These are phyloP conservation scores for Dicrurus megarhynchus DNA, from an alignment of 2,113 vertebrate species.

Conservation along the genomic window DNA sequence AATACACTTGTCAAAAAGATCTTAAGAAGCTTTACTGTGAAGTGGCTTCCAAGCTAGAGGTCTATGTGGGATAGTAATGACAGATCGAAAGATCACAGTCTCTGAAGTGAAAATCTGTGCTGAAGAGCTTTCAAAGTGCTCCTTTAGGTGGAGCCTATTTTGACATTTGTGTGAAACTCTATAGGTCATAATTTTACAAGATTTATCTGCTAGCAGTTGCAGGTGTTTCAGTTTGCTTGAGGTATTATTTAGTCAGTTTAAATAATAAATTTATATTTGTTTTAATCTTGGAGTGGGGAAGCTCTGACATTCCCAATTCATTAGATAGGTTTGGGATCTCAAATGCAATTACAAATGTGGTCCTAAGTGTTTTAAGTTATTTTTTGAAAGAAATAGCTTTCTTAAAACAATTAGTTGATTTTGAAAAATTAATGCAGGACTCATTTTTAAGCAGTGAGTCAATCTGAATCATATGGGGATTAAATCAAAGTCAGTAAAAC, in stretches of 20 bases:
- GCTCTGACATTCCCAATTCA: not conserved
- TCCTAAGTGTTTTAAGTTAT: not conserved
- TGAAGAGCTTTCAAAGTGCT: slow-evolving; percentile 10
- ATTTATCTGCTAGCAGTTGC: not conserved
- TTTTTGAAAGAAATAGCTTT: not conserved
- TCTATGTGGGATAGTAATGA: slow-evolving; percentile 22
- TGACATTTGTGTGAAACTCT: not conserved
- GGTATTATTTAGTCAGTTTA: not conserved
- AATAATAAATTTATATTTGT: not conserved
- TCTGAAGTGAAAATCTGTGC: not conserved
- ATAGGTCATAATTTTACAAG: not conserved
- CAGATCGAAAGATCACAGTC: slow-evolving; percentile 10
- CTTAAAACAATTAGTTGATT: not conserved
- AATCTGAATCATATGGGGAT: not conserved
- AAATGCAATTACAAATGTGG: not conserved
- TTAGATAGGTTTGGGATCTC: not conserved
- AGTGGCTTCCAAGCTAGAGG: not conserved
- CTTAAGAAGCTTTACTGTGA: not conserved
- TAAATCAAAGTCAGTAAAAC: not conserved
- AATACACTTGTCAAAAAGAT: not conserved
- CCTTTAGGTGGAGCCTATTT: not conserved
- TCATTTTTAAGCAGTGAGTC: not conserved
- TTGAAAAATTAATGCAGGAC: not conserved
- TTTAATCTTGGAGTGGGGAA: not conserved
- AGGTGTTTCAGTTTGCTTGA: not conserved